Base-by-base conservation (phyloP, 2,113 vertebrate species). In the Lanius ludovicianus region DNA sequence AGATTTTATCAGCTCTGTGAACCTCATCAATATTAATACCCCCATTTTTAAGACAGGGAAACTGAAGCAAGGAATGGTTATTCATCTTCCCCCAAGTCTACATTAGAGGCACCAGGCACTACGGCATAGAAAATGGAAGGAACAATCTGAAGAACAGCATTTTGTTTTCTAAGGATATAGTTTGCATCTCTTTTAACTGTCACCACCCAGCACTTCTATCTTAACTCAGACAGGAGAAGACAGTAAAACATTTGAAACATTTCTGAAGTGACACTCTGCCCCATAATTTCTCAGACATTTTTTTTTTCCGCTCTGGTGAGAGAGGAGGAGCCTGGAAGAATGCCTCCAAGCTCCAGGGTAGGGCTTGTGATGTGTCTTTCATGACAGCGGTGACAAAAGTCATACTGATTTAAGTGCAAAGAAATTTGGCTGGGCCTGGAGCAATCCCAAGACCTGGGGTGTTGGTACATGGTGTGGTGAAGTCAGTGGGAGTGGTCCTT, bases 1-100 rank as follows among this genome's bases (percentile, higher is more conserved):
- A 90, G 85, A 94, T 92, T 94, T 88, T 80, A 60, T 88, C 86
- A 75, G 83, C 53, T 84, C 37, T 93, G 41, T 81, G 90, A 88
- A 84, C 84, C 80, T 92, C 90, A 89, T 95, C 86, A 96, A 91
- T 96, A 95, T 97, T 96, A 96, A 92, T 95, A 69, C 10, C 31
- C 41, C 37, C 25, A 33, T 93, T 65, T 89, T 84, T 46, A 84
- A 89, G 90, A 62, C 49, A 78, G 56, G 55, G 56, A 92, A 95
- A 33, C 60, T 62, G 88, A 95, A 90, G 73, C 23, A 89, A 59
- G 39, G 73, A 90, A 73, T 33, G 15, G 59, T 86, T 93, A 80
- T 94, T 87, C 67, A 56, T 95, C 83, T 94, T 92, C 35, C 62
- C 37, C 39, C 15, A 4, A 47, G 49, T 93, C 85, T 81, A 30